Evolutionary conservation across 2,113 vertebrate species (phyloP).

Genomic region (Chitala chitala): DNA sequence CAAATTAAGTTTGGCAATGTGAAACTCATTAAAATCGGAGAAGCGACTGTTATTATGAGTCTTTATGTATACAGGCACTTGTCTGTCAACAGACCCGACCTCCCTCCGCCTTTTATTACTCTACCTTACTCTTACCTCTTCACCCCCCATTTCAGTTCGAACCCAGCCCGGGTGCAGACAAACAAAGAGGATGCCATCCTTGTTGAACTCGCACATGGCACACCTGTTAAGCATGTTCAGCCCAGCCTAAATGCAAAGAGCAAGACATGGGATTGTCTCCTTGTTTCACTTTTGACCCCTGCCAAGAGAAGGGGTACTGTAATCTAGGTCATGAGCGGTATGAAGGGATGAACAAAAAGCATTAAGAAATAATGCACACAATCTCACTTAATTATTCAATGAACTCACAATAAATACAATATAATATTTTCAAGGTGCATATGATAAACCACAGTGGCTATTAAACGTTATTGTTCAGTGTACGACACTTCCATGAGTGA

Average conservation of each 20-base stretch:
- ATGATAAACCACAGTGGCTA: too few relatives aligned
- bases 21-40: background rate
- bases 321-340: too few relatives aligned
- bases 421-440: too few relatives aligned
- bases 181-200: conserved; percentile 41
- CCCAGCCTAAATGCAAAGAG: conserved; percentile 11
- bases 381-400: too few relatives aligned
- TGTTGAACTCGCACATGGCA: conserved; percentile 26
- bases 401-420: too few relatives aligned
- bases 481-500: too few relatives aligned
- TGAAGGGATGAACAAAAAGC: too few relatives aligned
- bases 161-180: conserved; percentile 38
- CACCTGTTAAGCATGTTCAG: conserved; percentile 36
- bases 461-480: too few relatives aligned
- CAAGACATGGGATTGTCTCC: background rate
- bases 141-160: conserved; percentile 36
- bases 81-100: background rate
- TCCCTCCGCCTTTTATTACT: too few relatives aligned
- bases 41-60: too few relatives aligned
- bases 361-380: too few relatives aligned
- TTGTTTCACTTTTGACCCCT: background rate
- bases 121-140: conserved; percentile 26
- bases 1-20: background rate
- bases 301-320: too few relatives aligned
- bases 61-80: background rate